Base-by-base conservation (phyloP, 1,140 invertebrate species). In the Drosophila kanapiae region DNA sequence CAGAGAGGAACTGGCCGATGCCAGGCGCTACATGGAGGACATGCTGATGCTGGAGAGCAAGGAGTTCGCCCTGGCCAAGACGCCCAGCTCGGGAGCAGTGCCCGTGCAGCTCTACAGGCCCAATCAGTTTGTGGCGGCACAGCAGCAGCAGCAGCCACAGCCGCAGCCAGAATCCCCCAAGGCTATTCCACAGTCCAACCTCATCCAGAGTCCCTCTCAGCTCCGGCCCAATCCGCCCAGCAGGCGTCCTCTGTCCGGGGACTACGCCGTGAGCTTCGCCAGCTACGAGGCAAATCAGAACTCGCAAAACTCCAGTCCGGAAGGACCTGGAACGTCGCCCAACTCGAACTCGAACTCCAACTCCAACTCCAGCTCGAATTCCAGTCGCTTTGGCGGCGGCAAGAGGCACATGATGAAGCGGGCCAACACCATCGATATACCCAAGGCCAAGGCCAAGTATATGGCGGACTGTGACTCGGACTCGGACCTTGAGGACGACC, bases 361-460 rank as follows among this genome's bases (percentile, higher is more conserved):
- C 40, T 72, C 67, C 8, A 72, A 72, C 7, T 72, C 69, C 4
- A 72, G 68, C 45, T 60, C 70, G 7, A 72, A 27, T 16, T 45
- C 61, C 45, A 67, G 13, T 14, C 94, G 95, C 74, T 96, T 96
- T 70, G 94, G 93, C 31, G 80, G 84, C 37, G 94, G 93, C 40
- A 96, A 96, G 79, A 96, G 96, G 81, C 93, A 95, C 5, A 95
- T 96, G 77, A 97, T 97, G 94, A 97, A 97, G 93, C 94, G 97
- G 27, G 97, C 97, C 0, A 98, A 98, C 67, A 98, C 97, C 3
- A 97, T 98, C 68, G 97, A 98, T 83, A 97, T 97, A 85, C 96
- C 96, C 1, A 96, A 96, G 86, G 95, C 80, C 0, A 91, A 92
- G 54, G 74, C 74, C 27, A 91, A 84, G 57, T 92, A 78, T 6